These are phyloP conservation scores for Verasper variegatus DNA, from an alignment of 2,113 vertebrate species.

Conservation along the genomic window DNA sequence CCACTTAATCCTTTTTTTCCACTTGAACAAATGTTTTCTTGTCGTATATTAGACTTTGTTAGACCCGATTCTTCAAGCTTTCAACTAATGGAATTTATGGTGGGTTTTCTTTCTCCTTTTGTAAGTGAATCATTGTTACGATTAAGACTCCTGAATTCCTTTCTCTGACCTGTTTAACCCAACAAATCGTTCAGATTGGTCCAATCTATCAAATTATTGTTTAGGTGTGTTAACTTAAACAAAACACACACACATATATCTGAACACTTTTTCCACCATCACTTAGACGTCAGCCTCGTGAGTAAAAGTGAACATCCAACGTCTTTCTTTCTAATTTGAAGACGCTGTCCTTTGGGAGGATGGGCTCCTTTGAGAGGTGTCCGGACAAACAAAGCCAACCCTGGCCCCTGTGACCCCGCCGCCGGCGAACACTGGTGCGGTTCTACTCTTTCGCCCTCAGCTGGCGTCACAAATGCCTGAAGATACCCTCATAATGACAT, in stretches of 20 bases:
- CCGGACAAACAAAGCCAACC: constrained; percentile 52
- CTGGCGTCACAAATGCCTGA: constrained; percentile 29
- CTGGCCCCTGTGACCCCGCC: constrained; percentile 53
- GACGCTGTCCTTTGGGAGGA: constrained; percentile 42
- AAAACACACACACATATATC: neutral
- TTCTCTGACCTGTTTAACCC: constrained; percentile 17
- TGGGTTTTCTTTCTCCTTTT: constrained; percentile 13
- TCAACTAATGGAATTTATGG: constrained; percentile 16
- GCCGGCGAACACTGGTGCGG: constrained; percentile 10
- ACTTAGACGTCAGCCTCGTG: neutral
- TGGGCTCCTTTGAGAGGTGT: constrained; percentile 28
- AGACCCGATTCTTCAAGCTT: neutral
- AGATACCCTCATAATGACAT: constrained; percentile 32
- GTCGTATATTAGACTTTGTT: neutral
- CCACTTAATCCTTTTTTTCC: neutral
- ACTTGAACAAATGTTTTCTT: neutral
- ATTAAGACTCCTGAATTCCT: constrained; percentile 25
- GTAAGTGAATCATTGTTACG: neutral
- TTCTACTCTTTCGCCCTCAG: neutral
- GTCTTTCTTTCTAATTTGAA: neutral
- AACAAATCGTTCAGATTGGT: neutral
- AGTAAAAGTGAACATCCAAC: constrained; percentile 18
- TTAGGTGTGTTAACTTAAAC: neutral
- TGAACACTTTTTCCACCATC: neutral
- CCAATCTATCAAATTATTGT: neutral